Percentiles rank a stretch among this genome's conserved stretches.
phyloP scores from a whole-genome alignment of 2,797 vertebrate species.

The Halcyon badia region DNA sequence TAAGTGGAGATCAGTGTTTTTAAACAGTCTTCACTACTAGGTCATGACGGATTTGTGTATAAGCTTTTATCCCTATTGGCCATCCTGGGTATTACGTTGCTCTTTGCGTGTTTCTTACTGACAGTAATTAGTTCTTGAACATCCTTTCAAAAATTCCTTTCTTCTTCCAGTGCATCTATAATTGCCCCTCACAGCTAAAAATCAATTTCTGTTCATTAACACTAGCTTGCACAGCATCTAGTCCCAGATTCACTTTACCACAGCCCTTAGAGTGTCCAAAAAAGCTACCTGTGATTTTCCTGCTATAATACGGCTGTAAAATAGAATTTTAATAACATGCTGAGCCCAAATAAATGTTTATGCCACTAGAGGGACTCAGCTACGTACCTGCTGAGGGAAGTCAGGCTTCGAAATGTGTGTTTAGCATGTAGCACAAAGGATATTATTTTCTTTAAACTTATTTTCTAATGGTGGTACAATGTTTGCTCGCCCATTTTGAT shows the following conservation, averaged over 20 bases:
- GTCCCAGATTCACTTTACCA: not conserved
- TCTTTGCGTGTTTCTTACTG: constrained; percentile 4
- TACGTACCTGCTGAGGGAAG: not conserved
- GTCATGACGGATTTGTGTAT: constrained; percentile 16
- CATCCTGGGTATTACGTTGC: constrained; percentile 10
- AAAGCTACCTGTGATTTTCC: constrained; percentile 21
- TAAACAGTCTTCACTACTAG: constrained; percentile 61
- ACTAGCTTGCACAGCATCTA: not conserved
- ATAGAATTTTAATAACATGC: not conserved
- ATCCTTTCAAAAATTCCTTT: constrained; percentile 36
- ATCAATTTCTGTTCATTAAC: constrained; percentile 35
- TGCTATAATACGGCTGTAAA: not conserved
- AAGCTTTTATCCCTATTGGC: constrained; percentile 39
- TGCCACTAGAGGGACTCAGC: constrained; percentile 76
- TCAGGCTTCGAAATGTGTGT: not conserved
- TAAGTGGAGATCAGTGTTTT: constrained; percentile 62
- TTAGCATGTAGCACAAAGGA: not conserved
- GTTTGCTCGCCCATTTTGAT: not conserved
- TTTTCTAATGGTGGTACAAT: not conserved
- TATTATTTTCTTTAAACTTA: not conserved
- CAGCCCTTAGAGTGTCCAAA: not conserved
- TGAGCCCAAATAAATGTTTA: not conserved
- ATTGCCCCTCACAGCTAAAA: constrained; percentile 25
- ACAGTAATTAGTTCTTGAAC: constrained; percentile 51
- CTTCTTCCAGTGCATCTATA: not conserved